Evolutionary conservation across 1,140 invertebrate species (phyloP), one percentile per base, ranked within the genome.

Genomic region (Melanaphis sacchari): DNA sequence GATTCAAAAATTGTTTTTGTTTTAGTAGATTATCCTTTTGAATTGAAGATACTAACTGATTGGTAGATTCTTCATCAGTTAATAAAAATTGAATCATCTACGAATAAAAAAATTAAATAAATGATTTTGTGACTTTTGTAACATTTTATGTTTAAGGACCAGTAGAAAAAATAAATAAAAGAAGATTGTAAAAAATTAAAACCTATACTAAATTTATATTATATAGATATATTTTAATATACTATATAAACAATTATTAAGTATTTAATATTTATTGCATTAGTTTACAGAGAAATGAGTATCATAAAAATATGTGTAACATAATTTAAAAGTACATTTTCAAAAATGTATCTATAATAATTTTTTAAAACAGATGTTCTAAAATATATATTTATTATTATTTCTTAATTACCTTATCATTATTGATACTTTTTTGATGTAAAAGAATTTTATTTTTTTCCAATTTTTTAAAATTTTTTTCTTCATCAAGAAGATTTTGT

Each of bases 401-500:
- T 76, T 76, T 76, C n/a, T 85, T 31, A 85, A 43, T 40, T 85
- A 93, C 91, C n/a, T 93, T 93, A 40, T 93, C 81, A 85, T 92
- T 82, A 26, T 93, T 84, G 15, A 26, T 81, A 40, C 54, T 54
- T 40, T 93, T 84, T 18, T 84, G 91, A 85, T 59, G 66, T 3
- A 85, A 22, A 38, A 36, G 43, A 93, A 93, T 38, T 54, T 52
- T 93, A 41, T 93, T 85, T 26, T 93, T 81, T 93, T 93, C 91
- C 85, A 8, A 41, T 54, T 93, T 46, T 85, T 93, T 84, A 24
- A 54, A 52, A 85, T 49, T 38, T 40, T 31, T 84, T 93, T 93
- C 91, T 85, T 38, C 38, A 41, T 93, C 38, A 9, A 93, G 76
- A 5, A 93, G 59, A 93, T 85, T 40, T n/a, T 21, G n/a, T 93